Evolutionary conservation across 2,888 invertebrate species (phyloP).

Genomic region (Nomada fucata): DNA sequence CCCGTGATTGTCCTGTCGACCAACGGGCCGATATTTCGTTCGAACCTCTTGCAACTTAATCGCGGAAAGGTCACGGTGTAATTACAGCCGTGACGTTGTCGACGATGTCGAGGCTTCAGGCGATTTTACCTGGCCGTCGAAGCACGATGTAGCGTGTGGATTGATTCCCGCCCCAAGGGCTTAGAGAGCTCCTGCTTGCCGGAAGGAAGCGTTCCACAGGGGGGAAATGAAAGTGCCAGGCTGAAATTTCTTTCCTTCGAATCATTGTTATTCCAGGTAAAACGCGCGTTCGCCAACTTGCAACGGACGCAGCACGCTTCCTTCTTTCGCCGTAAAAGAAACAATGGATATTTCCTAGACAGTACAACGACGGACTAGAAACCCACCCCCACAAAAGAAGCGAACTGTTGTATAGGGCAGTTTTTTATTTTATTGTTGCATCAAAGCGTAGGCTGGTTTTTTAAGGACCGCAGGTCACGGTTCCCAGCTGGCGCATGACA

Average conservation of each 20-base stretch:
- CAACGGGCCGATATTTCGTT: slow-evolving; percentile 36
- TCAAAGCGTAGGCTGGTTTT: neutral
- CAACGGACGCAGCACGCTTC: slow-evolving; percentile 13
- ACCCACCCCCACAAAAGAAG: neutral
- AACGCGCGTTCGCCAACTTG: neutral
- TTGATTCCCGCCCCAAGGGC: slow-evolving; percentile 30
- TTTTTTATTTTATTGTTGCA: slow-evolving; percentile 18
- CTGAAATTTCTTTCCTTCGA: neutral
- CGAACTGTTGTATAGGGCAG: no score
- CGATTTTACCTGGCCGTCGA: slow-evolving; percentile 27
- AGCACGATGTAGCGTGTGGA: slow-evolving; percentile 18
- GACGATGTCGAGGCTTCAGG: slow-evolving; percentile 22
- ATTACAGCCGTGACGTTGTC: slow-evolving; percentile 50
- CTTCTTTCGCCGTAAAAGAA: slow-evolving; percentile 10
- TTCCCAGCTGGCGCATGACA: neutral
- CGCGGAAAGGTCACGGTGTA: slow-evolving; percentile 70
- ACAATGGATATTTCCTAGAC: slow-evolving; percentile 1
- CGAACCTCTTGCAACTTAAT: slow-evolving; percentile 62
- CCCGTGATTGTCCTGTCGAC: slow-evolving; percentile 29
- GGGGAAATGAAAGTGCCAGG: slow-evolving; percentile 12
- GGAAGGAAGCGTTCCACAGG: neutral
- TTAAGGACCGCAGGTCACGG: neutral
- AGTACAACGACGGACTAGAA: neutral
- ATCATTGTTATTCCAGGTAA: slow-evolving; percentile 20
- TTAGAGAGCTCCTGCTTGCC: neutral